These are phyloP conservation scores for Halcyon malimbica DNA, from an alignment of 2,113 vertebrate genomes.

Conservation along the genomic window DNA sequence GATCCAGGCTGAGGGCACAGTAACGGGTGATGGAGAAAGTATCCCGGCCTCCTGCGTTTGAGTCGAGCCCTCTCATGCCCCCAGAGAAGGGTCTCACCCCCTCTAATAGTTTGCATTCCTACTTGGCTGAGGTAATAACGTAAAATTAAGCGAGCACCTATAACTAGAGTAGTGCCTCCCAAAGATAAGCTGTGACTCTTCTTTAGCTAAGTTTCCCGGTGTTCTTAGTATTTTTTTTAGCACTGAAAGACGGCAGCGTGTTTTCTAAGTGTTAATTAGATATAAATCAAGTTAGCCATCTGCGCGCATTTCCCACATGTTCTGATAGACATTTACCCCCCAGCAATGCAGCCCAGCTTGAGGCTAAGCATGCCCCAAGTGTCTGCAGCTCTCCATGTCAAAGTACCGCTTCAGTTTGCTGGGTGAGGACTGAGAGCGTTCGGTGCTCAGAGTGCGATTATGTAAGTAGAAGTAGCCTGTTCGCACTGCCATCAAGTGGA, in stretches of 20 bases:
- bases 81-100: neutral
- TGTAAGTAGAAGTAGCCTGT: neutral
- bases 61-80: neutral
- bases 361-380: fast-evolving
- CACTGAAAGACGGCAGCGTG: neutral
- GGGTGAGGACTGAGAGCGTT: fast-evolving
- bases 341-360: fast-evolving
- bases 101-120: neutral
- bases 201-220: neutral
- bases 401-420: fast-evolving
- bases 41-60: fast-evolving
- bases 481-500: slow-evolving; percentile 49
- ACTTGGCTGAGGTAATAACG: neutral
- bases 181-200: neutral
- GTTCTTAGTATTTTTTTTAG: neutral
- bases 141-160: fast-evolving
- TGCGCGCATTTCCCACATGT: neutral
- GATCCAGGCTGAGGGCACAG: neutral
- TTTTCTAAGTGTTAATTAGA: neutral
- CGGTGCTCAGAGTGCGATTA: neutral
- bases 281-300: neutral
- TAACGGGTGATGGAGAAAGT: neutral
- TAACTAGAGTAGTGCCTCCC: neutral
- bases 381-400: fast-evolving
- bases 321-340: fast-evolving